Evolutionary conservation across 2,113 vertebrate genomes (phyloP), one percentile per base, ranked within the genome.

Genomic region (Daubentonia madagascariensis): DNA sequence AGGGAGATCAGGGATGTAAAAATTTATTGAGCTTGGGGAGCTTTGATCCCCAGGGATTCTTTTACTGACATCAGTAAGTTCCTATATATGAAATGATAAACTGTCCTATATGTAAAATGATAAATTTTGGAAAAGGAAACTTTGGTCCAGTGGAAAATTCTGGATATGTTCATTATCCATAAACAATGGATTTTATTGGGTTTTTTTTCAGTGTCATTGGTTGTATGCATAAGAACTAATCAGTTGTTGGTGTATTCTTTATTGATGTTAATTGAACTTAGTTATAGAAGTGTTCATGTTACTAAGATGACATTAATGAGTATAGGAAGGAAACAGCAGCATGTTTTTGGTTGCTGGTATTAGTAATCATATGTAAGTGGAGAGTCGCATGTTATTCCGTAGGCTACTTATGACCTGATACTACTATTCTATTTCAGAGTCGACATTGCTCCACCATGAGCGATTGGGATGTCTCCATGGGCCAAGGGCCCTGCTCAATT

Each of bases 91-190:
- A 9, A 91, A 81, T 85, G 72, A 79, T 76, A 91, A 93, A 78
- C 16, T n/a, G n/a, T n/a, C n/a, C n/a, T n/a, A n/a, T n/a, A n/a
- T n/a, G n/a, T n/a, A n/a, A n/a, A n/a, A n/a, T n/a, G n/a, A n/a
- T n/a, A 93, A 94, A 79, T 57, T 95, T 85, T 59, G 70, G 52
- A 89, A 93, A 94, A 95, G 28, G 50, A 96, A 85, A 78, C 76
- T 95, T 89, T 65, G 45, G 35, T 86, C 40, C 17, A 81, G 2
- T 76, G 28, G 59, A 75, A 95, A 95, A 63, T 85, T 95, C 70
- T 91, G 54, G 85, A 63, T 91, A 84, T 92, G 35, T 78, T 91
- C 45, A 72, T 79, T 79, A 70, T 96, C 91, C 48, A 93, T 85
- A 92, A 95, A 94, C n/a, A 94, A 23, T 67, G 22, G 25, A 80